Conservation (phyloP, 2,888 invertebrate genomes). For the Apocheima hispidaria region DNA sequence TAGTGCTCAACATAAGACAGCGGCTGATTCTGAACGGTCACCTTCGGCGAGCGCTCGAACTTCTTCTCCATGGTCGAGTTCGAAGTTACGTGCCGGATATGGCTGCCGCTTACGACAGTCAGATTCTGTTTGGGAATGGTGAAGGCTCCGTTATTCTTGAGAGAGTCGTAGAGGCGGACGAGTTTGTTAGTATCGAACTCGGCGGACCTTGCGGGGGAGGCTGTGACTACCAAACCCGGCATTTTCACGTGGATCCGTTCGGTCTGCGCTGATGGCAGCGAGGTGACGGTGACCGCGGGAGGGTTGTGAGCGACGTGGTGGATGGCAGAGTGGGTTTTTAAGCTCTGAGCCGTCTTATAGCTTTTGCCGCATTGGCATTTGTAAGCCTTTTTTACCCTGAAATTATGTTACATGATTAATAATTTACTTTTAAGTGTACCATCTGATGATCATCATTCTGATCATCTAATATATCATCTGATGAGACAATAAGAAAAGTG, state of each 20-base stretch:
- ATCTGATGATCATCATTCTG: background rate
- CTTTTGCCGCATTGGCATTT: slow-evolving; percentile 95
- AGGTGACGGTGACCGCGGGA: slow-evolving; percentile 31
- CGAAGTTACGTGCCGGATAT: slow-evolving; percentile 37
- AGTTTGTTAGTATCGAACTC: slow-evolving; percentile 59
- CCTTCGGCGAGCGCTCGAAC: slow-evolving; percentile 66
- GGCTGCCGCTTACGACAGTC: slow-evolving; percentile 56
- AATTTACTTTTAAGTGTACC: background rate
- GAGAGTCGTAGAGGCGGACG: slow-evolving; percentile 76
- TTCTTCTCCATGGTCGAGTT: slow-evolving; percentile 61
- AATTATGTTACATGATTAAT: slow-evolving; percentile 37
- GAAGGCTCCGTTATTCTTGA: slow-evolving; percentile 74
- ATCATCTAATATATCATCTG: too few species aligned
- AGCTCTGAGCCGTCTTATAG: slow-evolving; percentile 92
- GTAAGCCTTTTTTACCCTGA: slow-evolving; percentile 91
- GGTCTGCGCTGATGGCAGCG: slow-evolving; percentile 17
- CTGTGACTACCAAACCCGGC: slow-evolving; percentile 76
- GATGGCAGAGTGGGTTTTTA: slow-evolving; percentile 89
- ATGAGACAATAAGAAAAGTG: too few species aligned
- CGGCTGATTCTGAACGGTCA: slow-evolving; percentile 64
- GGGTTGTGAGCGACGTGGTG: slow-evolving; percentile 33
- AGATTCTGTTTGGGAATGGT: slow-evolving; percentile 76
- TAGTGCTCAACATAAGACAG: slow-evolving; percentile 54
- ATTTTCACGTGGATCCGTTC: slow-evolving; percentile 55
- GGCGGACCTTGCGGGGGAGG: slow-evolving; percentile 65